Base-by-base conservation (phyloP, 2,113 vertebrate species). In the Vanacampus margaritifer region DNA sequence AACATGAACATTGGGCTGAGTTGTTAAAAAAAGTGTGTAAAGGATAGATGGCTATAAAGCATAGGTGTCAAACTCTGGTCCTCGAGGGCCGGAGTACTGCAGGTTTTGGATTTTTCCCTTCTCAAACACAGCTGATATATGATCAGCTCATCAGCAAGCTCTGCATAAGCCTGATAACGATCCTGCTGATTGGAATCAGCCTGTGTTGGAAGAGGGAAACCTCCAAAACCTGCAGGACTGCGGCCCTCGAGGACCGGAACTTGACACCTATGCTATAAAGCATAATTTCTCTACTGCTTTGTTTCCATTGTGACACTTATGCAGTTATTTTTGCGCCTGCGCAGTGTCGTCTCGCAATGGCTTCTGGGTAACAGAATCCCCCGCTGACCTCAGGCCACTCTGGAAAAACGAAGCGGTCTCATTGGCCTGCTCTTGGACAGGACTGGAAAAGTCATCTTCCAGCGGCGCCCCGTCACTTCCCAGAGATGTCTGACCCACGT, bases 401-500 rank as follows among this genome's bases (percentile, higher is more conserved):
- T 90, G 93, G 26, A 94, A 85, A 68, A 79, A 78, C 0, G 8
- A 74, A 84, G 11, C 90, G 72, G 86, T 93, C 91, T 93, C 91
- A 56, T 79, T 90, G 64, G 90, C 90, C 59, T 98, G 92, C 67
- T 98, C 97, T 86, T 98, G 96, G 61, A 97, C 94, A 0, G 97
- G 95, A 82, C 89, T 93, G 28, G 93, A 90, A 48, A 94, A 91
- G 0, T 89, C 91, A 67, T 93, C 93, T 1, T 91, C 91, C 0
- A 82, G 77, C 0, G 56, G 83, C 1, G 8, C 73, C 9, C 87
- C 90, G 0, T 91, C 80, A 0, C 92, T 90, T 68, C 93, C 92
- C 26, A 94, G 91, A 45, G 95, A 97, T 39, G 91, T 94, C 65
- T 95, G 95, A 81, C 94, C 95, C 81, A 98, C 94, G 24, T 96